Conservation (phyloP, 1,140 invertebrate species). For the Anthonomus grandis region DNA sequence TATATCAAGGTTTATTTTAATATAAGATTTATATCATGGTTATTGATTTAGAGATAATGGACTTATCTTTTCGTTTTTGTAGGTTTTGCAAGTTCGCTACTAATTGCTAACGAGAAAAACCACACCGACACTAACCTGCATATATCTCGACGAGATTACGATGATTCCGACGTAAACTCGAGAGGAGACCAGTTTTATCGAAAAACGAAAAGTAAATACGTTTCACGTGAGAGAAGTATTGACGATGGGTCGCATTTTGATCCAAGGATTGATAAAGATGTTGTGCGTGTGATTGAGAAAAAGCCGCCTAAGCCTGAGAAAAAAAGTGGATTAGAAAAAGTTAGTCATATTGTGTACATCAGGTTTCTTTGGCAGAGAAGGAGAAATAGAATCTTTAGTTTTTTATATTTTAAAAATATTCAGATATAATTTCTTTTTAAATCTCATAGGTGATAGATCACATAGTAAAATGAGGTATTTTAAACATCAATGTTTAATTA, state of each 20-base stretch:
- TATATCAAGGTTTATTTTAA: not conserved
- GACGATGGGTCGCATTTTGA: constrained; percentile 62
- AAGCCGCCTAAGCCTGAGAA: constrained; percentile 59
- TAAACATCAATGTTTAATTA: too few species aligned
- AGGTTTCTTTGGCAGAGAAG: not conserved
- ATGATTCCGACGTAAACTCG: constrained; percentile 37
- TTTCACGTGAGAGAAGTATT: constrained; percentile 58
- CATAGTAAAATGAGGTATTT: too few species aligned
- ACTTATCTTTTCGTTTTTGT: not conserved
- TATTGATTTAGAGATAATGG: not conserved
- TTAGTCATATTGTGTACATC: too few species aligned
- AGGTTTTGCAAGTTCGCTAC: constrained; percentile 58
- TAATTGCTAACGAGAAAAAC: constrained; percentile 62
- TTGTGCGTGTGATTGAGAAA: constrained; percentile 52
- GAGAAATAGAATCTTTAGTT: too few species aligned
- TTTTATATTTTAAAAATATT: too few species aligned
- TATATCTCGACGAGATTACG: constrained; percentile 49
- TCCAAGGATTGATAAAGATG: constrained; percentile 58
- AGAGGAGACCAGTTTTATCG: constrained; percentile 37
- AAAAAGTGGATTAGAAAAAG: constrained; percentile 65
- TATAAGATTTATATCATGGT: not conserved
- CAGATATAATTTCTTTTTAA: too few species aligned
- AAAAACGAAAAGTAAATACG: constrained; percentile 50
- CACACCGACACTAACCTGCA: constrained; percentile 58
- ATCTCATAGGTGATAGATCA: too few species aligned